Evolutionary conservation across 2,888 invertebrate species (phyloP).

Genomic region (Nephrocerus scutellatus): DNA sequence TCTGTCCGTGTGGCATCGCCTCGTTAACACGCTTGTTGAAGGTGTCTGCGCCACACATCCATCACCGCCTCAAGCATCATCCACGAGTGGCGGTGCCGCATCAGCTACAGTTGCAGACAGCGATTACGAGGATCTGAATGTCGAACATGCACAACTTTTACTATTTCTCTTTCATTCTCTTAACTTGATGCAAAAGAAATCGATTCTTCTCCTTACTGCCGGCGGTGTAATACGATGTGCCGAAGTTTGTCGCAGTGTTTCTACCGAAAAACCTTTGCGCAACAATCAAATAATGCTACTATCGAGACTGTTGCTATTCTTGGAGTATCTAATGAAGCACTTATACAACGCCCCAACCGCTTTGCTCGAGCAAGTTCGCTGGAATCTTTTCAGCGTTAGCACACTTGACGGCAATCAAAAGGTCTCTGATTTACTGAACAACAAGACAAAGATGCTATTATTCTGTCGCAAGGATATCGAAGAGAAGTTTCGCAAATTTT

Average conservation of each 20-base stretch:
- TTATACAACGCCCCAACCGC: conserved; percentile 87
- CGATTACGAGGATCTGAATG: conserved; percentile 71
- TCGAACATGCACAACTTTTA: conserved; percentile 89
- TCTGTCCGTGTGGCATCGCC: conserved; percentile 84
- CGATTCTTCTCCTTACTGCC: conserved; percentile 75
- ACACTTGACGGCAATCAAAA: conserved; percentile 55
- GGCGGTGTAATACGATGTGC: conserved; percentile 65
- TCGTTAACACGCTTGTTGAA: conserved; percentile 82
- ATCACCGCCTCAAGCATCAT: conserved; percentile 26
- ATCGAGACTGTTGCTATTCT: conserved; percentile 73
- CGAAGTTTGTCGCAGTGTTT: conserved; percentile 53
- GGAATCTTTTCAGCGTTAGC: conserved; percentile 66
- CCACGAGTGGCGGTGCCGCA: conserved; percentile 5
- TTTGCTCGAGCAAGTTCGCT: conserved; percentile 79
- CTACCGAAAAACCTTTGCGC: conserved; percentile 40
- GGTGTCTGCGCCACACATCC: conserved; percentile 58
- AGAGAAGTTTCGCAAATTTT: conserved; percentile 61
- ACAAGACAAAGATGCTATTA: conserved; percentile 58
- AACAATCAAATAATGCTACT: conserved; percentile 69
- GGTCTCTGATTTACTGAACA: conserved; percentile 46
- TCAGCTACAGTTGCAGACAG: conserved; percentile 33
- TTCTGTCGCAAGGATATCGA: conserved; percentile 67
- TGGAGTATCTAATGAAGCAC: conserved; percentile 93
- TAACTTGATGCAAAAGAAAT: conserved; percentile 94
- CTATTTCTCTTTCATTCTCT: conserved; percentile 91